phyloP scores from a whole-genome alignment of 2,113 vertebrate species.

The Rhizomys pruinosus region DNA sequence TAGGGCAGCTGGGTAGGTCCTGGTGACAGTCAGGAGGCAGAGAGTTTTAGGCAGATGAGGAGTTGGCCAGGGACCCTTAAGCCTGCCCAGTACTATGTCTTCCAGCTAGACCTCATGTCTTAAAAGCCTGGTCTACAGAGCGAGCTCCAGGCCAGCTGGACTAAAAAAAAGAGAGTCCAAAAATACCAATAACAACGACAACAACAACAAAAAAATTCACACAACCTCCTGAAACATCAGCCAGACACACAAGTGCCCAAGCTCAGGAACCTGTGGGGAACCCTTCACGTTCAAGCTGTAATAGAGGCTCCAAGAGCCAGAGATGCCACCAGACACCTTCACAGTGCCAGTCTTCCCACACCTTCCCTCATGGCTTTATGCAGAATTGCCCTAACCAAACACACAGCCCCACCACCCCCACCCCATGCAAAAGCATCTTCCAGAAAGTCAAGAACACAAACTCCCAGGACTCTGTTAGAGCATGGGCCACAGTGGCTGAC shows the following conservation, averaged over 20 bases:
- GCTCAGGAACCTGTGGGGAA: too few relatives aligned
- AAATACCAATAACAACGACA: too few relatives aligned
- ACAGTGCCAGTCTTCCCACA: accelerated
- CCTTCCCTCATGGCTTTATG: background rate
- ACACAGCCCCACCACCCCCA: too few relatives aligned
- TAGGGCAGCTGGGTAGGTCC: too few relatives aligned
- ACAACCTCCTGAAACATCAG: background rate
- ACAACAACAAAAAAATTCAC: background rate
- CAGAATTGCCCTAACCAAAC: background rate
- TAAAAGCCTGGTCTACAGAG: too few relatives aligned
- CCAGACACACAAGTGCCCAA: background rate
- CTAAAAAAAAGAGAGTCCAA: too few relatives aligned
- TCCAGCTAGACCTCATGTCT: too few relatives aligned
- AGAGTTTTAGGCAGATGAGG: background rate
- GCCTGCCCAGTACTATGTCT: background rate
- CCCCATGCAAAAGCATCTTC: background rate
- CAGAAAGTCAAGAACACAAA: accelerated
- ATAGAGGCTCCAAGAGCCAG: background rate
- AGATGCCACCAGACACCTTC: accelerated
- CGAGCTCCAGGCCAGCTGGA: too few relatives aligned
- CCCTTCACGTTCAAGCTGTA: background rate
- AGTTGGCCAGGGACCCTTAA: background rate
- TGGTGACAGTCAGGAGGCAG: too few relatives aligned
- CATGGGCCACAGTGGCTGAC: accelerated
- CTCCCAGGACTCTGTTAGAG: accelerated